Evolutionary conservation across 2,888 invertebrate species (phyloP).

Genomic region (Clivina fossor): DNA sequence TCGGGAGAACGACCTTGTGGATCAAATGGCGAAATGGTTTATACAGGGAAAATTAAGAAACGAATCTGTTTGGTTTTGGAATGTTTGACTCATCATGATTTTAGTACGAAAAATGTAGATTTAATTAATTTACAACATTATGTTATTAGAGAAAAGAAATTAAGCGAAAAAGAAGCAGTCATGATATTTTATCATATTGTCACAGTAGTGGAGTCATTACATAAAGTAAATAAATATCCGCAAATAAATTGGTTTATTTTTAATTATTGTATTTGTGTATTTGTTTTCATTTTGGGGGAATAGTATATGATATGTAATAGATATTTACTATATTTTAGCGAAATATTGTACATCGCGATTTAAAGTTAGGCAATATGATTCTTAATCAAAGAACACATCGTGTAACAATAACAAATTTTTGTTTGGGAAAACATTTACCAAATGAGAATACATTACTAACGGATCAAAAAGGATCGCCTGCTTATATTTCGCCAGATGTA

Average conservation of each 20-base stretch:
- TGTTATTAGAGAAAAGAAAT: slow-evolving; percentile 74
- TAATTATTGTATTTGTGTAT: no score
- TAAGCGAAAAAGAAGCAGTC: slow-evolving; percentile 72
- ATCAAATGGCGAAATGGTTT: slow-evolving; percentile 54
- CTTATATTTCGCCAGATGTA: slow-evolving; percentile 80
- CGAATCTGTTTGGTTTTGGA: slow-evolving; percentile 73
- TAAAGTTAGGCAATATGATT: slow-evolving; percentile 77
- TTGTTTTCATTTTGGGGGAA: no score
- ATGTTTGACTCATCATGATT: slow-evolving; percentile 71
- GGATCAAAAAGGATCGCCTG: slow-evolving; percentile 78
- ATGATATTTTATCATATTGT: slow-evolving; percentile 75
- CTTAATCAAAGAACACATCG: slow-evolving; percentile 67
- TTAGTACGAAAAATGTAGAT: slow-evolving; percentile 57
- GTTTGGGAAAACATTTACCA: slow-evolving; percentile 73
- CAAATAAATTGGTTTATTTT: slow-evolving; percentile 4
- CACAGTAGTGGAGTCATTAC: slow-evolving; percentile 70
- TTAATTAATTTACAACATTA: slow-evolving; percentile 72
- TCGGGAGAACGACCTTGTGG: slow-evolving; percentile 63
- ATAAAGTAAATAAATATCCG: slow-evolving; percentile 59
- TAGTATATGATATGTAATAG: no score
- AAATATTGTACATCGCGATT: slow-evolving; percentile 76
- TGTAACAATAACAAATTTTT: slow-evolving; percentile 74
- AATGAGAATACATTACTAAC: slow-evolving; percentile 70
- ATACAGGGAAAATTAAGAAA: slow-evolving; percentile 60
- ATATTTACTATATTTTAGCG: no score